A percentile compares a stretch with the other conserved stretches of the same genome.
These are phyloP conservation scores for Coelogynopora nodosa DNA, from an alignment of 2,888 invertebrate genomes.

Conservation along the genomic window DNA sequence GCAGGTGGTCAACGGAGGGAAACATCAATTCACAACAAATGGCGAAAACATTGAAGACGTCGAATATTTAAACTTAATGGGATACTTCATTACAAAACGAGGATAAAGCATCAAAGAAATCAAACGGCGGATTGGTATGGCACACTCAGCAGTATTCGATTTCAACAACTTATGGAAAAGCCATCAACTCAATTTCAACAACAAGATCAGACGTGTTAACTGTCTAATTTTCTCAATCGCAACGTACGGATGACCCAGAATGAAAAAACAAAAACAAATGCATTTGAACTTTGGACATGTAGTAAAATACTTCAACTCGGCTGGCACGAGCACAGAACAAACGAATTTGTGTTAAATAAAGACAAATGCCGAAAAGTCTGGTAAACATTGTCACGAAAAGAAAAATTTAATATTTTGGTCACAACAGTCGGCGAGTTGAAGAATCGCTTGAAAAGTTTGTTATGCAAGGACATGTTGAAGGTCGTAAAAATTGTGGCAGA, in stretches of 20 bases:
- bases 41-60: background rate
- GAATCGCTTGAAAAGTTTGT: too few species aligned
- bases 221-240: background rate
- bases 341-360: background rate
- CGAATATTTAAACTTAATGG: background rate
- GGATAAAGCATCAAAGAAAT: background rate
- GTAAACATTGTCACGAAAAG: too few species aligned
- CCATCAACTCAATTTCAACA: background rate
- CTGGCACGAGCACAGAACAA: too few species aligned
- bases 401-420: too few species aligned
- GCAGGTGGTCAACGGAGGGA: background rate
- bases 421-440: too few species aligned
- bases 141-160: background rate
- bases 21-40: background rate
- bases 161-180: background rate
- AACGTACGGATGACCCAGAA: background rate
- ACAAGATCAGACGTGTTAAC: background rate
- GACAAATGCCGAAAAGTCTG: too few species aligned
- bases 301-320: background rate
- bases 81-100: background rate
- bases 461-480: too few species aligned
- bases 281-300: background rate
- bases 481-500: too few species aligned
- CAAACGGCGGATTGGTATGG: background rate
- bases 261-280: background rate